A percentile compares a stretch with the other conserved stretches of the same genome.
These are phyloP conservation scores for Hirtodrosophila histrioides DNA, from an alignment of 2,888 invertebrate species.

Conservation along the genomic window DNA sequence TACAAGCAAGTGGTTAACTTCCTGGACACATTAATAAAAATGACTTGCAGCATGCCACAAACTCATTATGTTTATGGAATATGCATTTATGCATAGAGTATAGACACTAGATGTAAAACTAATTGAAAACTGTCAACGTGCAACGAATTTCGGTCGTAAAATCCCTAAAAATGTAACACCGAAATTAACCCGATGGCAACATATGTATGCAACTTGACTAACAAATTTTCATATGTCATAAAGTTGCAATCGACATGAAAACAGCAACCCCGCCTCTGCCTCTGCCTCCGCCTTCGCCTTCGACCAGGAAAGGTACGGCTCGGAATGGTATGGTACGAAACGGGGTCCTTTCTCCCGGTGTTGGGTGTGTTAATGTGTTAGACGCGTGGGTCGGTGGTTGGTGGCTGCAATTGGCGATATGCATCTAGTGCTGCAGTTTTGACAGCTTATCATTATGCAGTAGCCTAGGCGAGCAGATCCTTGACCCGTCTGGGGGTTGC, in stretches of 20 bases:
- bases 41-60: slow-evolving; percentile 45
- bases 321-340: too few species aligned
- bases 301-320: too few species aligned
- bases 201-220: slow-evolving; percentile 13
- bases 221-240: slow-evolving; percentile 52
- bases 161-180: neutral
- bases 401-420: slow-evolving; percentile 49
- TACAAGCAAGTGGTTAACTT: neutral
- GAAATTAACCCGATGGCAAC: slow-evolving; percentile 52
- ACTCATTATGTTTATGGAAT: slow-evolving; percentile 27
- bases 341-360: neutral
- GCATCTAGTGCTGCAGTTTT: slow-evolving; percentile 54
- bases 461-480: slow-evolving; percentile 10
- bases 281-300: slow-evolving; percentile 7
- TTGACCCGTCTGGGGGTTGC: slow-evolving; percentile 28
- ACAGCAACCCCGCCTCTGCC: slow-evolving; percentile 18
- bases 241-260: slow-evolving; percentile 65
- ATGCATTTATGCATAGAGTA: neutral
- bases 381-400: slow-evolving; percentile 61
- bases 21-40: neutral
- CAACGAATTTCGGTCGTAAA: slow-evolving; percentile 54
- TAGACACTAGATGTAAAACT: slow-evolving; percentile 21
- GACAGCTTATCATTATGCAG: slow-evolving; percentile 65
- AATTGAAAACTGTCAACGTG: slow-evolving; percentile 71
- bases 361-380: slow-evolving; percentile 59